Percentiles rank a stretch among this genome's conserved stretches.
Evolutionary conservation across 2,797 vertebrate species (phyloP).

Genomic region (Spinus pinus): DNA sequence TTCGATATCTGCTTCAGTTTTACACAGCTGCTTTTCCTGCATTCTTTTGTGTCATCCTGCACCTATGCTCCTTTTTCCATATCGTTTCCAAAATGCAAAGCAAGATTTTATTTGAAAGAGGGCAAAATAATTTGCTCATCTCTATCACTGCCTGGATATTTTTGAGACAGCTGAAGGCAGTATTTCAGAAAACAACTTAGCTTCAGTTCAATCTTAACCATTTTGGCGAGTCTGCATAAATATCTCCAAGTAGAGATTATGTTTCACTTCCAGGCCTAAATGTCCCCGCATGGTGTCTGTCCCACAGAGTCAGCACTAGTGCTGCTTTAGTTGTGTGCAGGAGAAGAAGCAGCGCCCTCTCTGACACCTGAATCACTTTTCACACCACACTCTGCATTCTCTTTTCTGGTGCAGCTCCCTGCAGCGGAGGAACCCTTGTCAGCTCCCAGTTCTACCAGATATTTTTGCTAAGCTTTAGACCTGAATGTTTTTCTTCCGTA

Average conservation of each 20-base stretch:
- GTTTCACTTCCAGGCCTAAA: neutral
- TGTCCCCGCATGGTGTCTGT: neutral
- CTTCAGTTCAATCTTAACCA: neutral
- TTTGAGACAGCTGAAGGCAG: neutral
- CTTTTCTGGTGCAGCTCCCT: neutral
- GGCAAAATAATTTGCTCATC: neutral
- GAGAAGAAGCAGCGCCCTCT: neutral
- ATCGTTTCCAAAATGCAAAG: neutral
- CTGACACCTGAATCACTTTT: neutral
- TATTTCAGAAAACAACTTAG: neutral
- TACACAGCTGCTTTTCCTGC: neutral
- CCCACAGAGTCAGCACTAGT: neutral
- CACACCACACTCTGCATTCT: accelerated
- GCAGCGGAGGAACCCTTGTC: neutral
- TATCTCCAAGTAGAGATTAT: neutral
- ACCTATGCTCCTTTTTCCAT: accelerated
- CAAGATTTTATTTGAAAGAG: neutral
- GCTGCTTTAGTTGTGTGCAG: neutral
- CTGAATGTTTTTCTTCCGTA: neutral
- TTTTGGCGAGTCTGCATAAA: neutral
- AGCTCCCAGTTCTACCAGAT: neutral
- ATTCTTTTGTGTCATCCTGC: neutral
- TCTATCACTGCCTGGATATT: neutral
- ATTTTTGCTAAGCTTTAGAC: neutral
- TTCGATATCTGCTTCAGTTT: neutral